phyloP scores from a whole-genome alignment of 2,797 vertebrate species.

The Tokudaia tokunoshimensis region DNA sequence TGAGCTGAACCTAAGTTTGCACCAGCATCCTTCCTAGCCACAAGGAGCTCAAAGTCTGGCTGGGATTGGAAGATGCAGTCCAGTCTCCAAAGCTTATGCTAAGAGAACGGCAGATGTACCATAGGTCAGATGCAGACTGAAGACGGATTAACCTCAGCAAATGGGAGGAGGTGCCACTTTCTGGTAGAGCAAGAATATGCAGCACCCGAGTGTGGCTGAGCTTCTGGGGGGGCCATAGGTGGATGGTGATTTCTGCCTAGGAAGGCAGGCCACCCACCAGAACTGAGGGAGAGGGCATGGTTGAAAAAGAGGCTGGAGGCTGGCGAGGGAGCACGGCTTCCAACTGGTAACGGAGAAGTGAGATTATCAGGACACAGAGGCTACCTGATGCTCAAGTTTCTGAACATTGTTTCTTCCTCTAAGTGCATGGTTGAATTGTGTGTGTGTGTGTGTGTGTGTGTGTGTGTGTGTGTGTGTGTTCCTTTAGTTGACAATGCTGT shows the following conservation, averaged over 20 bases:
- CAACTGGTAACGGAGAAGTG: not conserved
- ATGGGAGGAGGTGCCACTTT: too few relatives aligned
- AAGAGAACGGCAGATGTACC: not conserved
- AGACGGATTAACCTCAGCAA: not conserved
- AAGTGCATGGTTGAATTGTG: not conserved
- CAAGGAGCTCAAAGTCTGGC: not conserved
- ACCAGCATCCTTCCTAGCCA: fast-evolving
- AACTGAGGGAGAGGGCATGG: fast-evolving
- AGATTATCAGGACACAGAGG: not conserved
- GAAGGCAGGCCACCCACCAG: not conserved
- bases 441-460: too few relatives aligned
- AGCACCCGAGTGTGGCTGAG: not conserved
- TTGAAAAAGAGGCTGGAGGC: not conserved
- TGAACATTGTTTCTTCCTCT: not conserved
- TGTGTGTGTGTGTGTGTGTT: too few relatives aligned
- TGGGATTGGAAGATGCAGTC: not conserved
- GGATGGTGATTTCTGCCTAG: fast-evolving
- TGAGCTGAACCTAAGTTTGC: not conserved
- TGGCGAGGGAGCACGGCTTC: not conserved
- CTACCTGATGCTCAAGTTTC: not conserved
- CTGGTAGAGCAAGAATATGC: fast-evolving
- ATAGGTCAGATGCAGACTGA: not conserved
- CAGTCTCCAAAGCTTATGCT: not conserved
- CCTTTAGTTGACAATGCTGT: not conserved
- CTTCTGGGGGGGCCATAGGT: fast-evolving